These are phyloP conservation scores for Beris morrisii DNA, from an alignment of 2,888 invertebrate species.

Conservation along the genomic window DNA sequence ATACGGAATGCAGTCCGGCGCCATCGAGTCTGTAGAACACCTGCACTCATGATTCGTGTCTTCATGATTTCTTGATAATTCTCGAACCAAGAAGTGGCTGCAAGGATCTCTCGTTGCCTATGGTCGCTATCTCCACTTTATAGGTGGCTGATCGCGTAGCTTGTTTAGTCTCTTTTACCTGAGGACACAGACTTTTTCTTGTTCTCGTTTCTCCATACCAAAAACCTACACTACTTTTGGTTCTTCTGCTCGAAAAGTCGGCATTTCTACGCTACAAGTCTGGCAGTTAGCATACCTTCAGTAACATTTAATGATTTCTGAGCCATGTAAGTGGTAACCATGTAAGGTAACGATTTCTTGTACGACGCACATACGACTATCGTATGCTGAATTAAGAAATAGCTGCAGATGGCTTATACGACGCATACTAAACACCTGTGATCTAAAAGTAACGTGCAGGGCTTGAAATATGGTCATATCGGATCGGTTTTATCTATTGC, in stretches of 20 bases:
- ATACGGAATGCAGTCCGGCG: conserved; percentile 42
- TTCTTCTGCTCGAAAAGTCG: background rate
- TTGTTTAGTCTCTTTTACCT: background rate
- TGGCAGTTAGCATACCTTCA: background rate
- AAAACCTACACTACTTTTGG: conserved; percentile 12
- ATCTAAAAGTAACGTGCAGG: too few relatives aligned
- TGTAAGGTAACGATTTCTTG: conserved; percentile 13
- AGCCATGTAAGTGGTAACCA: conserved; percentile 13
- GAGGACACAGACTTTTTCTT: background rate
- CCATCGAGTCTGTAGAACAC: conserved; percentile 49
- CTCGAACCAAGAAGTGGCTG: background rate
- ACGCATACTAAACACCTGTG: too few relatives aligned
- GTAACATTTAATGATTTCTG: conserved; percentile 14
- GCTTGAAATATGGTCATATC: too few relatives aligned
- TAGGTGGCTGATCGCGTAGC: background rate
- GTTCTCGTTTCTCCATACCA: background rate
- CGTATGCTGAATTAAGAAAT: too few relatives aligned
- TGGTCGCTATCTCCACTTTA: background rate
- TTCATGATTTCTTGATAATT: conserved; percentile 19
- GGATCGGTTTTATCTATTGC: too few relatives aligned
- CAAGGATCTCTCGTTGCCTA: background rate
- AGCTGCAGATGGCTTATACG: too few relatives aligned
- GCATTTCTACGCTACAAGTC: conserved; percentile 1
- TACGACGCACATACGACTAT: too few relatives aligned
- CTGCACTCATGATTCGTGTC: conserved; percentile 42